phyloP scores from a whole-genome alignment of 2,888 invertebrate species.

The Elgonia sp. region DNA sequence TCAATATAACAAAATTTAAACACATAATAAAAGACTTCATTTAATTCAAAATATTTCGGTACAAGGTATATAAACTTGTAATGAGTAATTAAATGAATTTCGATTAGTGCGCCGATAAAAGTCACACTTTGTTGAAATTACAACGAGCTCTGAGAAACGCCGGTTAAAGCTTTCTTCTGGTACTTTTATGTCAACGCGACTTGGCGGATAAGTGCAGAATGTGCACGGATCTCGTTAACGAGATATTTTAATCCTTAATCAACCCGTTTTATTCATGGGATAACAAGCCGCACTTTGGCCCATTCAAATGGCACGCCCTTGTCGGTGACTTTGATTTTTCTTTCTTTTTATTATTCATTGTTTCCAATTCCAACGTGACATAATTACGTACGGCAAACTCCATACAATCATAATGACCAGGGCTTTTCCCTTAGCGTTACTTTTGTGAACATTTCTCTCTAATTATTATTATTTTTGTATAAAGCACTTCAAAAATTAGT shows the following conservation, averaged over 20 bases:
- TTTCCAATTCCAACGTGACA: constrained; percentile 62
- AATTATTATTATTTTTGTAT: too few species aligned
- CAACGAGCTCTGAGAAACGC: constrained; percentile 52
- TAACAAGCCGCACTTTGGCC: constrained; percentile 67
- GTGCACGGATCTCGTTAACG: constrained; percentile 71
- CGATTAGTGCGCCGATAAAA: constrained; percentile 28
- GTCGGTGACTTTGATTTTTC: constrained; percentile 59
- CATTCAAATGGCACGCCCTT: constrained; percentile 53
- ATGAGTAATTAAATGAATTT: too few species aligned
- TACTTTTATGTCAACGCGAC: constrained; percentile 63
- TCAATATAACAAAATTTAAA: too few species aligned
- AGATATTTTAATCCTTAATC: constrained; percentile 76
- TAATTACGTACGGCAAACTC: constrained; percentile 67
- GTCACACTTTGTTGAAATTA: constrained; percentile 48
- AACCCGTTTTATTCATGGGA: constrained; percentile 67
- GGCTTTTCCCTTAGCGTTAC: constrained; percentile 44
- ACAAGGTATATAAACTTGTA: too few species aligned
- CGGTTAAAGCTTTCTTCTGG: constrained; percentile 44
- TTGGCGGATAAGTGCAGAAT: constrained; percentile 66
- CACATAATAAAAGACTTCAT: too few species aligned
- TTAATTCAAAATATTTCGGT: neutral
- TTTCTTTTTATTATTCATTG: constrained; percentile 60
- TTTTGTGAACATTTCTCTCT: constrained; percentile 30
- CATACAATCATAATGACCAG: constrained; percentile 33
- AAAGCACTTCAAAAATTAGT: too few species aligned